Percentiles rank a stretch among this genome's conserved stretches.
Evolutionary conservation across 2,888 invertebrate genomes (phyloP).

Genomic region (Lottia gigantea): DNA sequence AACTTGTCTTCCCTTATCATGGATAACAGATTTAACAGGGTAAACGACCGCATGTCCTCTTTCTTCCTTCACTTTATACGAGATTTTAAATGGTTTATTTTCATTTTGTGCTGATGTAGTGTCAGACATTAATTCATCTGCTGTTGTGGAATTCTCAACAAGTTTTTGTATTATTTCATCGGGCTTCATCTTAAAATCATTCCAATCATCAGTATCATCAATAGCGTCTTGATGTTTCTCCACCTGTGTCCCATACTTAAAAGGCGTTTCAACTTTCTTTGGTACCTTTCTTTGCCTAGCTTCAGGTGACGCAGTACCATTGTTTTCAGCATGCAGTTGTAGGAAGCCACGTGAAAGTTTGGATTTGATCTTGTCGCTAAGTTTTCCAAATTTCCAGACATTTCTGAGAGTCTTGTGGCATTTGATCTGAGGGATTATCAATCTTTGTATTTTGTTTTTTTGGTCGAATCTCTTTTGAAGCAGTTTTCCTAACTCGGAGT

Average conservation of each 20-base stretch:
- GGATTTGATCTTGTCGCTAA: too few species aligned
- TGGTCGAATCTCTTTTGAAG: neutral
- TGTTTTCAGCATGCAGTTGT: neutral
- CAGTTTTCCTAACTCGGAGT: neutral
- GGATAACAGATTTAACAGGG: neutral
- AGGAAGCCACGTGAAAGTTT: neutral
- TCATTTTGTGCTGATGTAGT: slow-evolving; percentile 6
- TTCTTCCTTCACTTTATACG: slow-evolving; percentile 39
- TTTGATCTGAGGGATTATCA: neutral
- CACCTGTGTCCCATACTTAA: too few species aligned
- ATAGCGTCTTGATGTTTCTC: too few species aligned
- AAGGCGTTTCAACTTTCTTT: neutral
- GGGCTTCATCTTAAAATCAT: slow-evolving; percentile 39
- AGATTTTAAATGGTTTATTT: slow-evolving; percentile 24
- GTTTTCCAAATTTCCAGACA: neutral
- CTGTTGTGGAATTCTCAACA: slow-evolving; percentile 27
- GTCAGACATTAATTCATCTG: slow-evolving; percentile 2
- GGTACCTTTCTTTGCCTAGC: neutral
- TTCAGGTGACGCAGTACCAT: neutral
- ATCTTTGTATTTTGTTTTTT: neutral
- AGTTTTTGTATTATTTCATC: slow-evolving; percentile 54
- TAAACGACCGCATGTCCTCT: slow-evolving; percentile 46
- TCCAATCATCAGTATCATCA: slow-evolving; percentile 31
- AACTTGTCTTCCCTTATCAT: neutral
- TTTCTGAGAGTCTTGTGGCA: neutral